phyloP scores from a whole-genome alignment of 1,140 invertebrate species.

The Xylocopa sonorina region DNA sequence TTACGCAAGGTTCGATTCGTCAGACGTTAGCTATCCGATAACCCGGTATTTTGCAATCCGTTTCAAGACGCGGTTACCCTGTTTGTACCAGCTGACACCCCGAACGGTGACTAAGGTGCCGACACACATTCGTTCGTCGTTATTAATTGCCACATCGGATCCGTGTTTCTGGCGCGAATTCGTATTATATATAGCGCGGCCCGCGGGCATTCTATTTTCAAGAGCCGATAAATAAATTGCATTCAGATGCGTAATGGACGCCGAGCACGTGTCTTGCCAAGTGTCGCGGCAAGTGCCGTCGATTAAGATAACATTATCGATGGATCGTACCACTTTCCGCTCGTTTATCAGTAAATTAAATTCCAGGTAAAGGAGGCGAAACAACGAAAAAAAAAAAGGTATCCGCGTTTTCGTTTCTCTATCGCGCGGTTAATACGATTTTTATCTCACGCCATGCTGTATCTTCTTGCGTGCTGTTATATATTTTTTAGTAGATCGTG shows the following conservation, averaged over 20 bases:
- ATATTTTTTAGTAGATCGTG: too few species aligned
- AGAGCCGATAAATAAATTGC: conserved; percentile 43
- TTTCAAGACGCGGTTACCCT: neutral
- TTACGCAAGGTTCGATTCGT: neutral
- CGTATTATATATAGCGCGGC: conserved; percentile 32
- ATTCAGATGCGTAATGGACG: conserved; percentile 36
- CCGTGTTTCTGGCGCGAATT: conserved; percentile 47
- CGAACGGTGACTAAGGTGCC: conserved; percentile 35
- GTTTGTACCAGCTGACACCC: neutral
- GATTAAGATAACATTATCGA: conserved; percentile 30
- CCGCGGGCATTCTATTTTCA: conserved; percentile 48
- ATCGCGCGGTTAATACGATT: too few species aligned
- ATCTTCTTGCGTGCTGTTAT: too few species aligned
- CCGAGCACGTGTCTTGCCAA: conserved; percentile 30
- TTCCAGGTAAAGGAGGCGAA: neutral
- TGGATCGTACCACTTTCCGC: neutral
- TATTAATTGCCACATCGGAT: conserved; percentile 51
- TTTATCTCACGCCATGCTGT: too few species aligned
- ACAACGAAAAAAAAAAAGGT: neutral
- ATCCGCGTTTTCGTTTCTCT: neutral
- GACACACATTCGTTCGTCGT: conserved; percentile 26
- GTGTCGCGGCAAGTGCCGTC: too few species aligned
- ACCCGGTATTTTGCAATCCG: neutral
- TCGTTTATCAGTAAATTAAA: neutral
- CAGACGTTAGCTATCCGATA: neutral